Percentiles rank a stretch among this genome's conserved stretches.
These are phyloP conservation scores for Aricia artaxerxes DNA, from an alignment of 2,888 invertebrate species.

Conservation along the genomic window DNA sequence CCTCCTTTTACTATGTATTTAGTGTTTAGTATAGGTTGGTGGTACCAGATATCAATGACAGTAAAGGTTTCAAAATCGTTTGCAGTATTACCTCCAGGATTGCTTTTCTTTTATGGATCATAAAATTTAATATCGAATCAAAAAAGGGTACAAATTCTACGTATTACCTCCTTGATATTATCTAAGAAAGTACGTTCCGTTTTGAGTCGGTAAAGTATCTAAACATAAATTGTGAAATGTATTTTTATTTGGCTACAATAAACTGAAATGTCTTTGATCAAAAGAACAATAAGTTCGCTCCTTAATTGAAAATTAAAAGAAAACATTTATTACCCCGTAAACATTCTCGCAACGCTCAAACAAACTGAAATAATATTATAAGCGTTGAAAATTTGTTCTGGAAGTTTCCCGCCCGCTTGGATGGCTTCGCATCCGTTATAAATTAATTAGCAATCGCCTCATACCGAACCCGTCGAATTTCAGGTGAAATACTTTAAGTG, in stretches of 20 bases:
- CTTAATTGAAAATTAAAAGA: constrained; percentile 20
- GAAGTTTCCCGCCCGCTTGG: constrained; percentile 38
- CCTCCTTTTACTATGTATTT: too few relatives aligned
- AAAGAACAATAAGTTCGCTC: not conserved
- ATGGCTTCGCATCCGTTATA: constrained; percentile 48
- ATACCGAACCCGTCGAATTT: constrained; percentile 39
- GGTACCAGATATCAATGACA: too few relatives aligned
- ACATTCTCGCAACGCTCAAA: constrained; percentile 37
- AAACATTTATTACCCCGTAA: constrained; percentile 29
- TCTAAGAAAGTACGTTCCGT: not conserved
- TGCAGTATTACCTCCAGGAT: not conserved
- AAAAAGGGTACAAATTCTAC: not conserved
- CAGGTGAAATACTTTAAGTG: constrained; percentile 44
- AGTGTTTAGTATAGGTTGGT: too few relatives aligned
- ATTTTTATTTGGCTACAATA: not conserved
- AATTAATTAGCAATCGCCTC: constrained; percentile 60
- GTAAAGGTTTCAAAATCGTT: not conserved
- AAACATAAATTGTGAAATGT: too few relatives aligned
- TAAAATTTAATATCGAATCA: not conserved
- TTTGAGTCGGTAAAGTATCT: too few relatives aligned
- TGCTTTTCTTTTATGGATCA: not conserved
- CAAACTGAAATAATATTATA: constrained; percentile 39
- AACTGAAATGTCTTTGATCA: constrained; percentile 3
- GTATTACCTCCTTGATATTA: not conserved
- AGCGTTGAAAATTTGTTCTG: constrained; percentile 38